phyloP scores from a whole-genome alignment of 2,888 invertebrate genomes.

The Biston stratarius region DNA sequence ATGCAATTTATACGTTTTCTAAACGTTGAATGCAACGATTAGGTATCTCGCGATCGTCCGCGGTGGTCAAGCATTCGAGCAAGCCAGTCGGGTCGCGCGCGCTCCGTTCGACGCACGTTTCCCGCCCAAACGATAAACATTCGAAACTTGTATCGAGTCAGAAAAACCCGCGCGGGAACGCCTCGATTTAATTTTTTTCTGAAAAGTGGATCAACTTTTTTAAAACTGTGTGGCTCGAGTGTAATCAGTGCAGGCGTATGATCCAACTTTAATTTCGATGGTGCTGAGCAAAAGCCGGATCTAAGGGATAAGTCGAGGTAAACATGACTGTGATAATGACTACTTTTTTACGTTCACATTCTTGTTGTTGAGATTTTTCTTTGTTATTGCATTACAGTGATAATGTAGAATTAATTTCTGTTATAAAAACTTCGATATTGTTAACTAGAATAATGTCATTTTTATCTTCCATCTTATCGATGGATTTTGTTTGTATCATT shows the following conservation, averaged over 20 bases:
- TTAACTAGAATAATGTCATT: not conserved
- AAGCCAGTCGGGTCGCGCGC: conserved; percentile 66
- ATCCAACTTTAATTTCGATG: conserved; percentile 41
- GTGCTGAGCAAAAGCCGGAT: conserved; percentile 50
- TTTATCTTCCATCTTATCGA: conserved; percentile 33
- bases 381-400: conserved; percentile 50
- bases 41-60: conserved; percentile 51
- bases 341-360: conserved; percentile 56
- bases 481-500: conserved; percentile 30
- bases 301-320: conserved; percentile 60
- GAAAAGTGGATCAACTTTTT: conserved; percentile 49
- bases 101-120: conserved; percentile 57
- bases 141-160: conserved; percentile 44
- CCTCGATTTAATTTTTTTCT: conserved; percentile 48
- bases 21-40: conserved; percentile 70
- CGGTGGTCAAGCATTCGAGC: conserved; percentile 52
- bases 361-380: conserved; percentile 51
- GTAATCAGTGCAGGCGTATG: conserved; percentile 58
- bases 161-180: conserved; percentile 48
- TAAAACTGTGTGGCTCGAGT: conserved; percentile 49
- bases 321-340: conserved; percentile 59
- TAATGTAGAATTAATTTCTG: conserved; percentile 39
- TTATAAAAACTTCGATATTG: not conserved
- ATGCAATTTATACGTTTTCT: conserved; percentile 81
- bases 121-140: conserved; percentile 50